Evolutionary conservation across 2,888 invertebrate species (phyloP).

Genomic region (Oxytorus armatus): DNA sequence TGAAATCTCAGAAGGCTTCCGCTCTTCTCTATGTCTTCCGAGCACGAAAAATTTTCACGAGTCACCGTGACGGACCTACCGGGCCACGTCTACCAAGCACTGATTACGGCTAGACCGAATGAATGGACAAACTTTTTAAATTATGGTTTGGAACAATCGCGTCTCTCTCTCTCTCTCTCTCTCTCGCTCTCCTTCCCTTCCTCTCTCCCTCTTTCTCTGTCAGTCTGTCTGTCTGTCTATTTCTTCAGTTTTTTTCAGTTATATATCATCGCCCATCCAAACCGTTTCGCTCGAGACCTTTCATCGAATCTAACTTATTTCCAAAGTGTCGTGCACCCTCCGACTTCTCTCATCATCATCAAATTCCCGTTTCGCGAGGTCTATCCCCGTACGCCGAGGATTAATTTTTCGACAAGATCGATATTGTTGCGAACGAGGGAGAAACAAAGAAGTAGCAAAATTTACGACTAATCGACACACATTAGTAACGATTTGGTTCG

Average conservation of each 20-base stretch:
- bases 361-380: too few relatives aligned
- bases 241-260: background rate
- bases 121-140: constrained; percentile 80
- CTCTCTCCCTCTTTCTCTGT: background rate
- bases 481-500: too few relatives aligned
- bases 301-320: constrained; percentile 75
- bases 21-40: constrained; percentile 10
- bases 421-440: too few relatives aligned
- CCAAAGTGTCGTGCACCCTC: constrained; percentile 68
- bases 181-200: constrained; percentile 21
- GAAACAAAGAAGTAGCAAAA: too few relatives aligned
- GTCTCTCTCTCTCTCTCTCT: constrained; percentile 44
- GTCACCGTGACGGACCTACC: constrained; percentile 27
- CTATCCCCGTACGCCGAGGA: too few relatives aligned
- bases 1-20: constrained; percentile 28
- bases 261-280: background rate
- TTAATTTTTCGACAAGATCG: too few relatives aligned
- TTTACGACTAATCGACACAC: too few relatives aligned
- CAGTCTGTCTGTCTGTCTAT: too few relatives aligned
- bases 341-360: constrained; percentile 8
- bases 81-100: constrained; percentile 65
- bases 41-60: constrained; percentile 47
- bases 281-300: constrained; percentile 36
- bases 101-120: constrained; percentile 77
- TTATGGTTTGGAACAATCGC: constrained; percentile 79